These are phyloP conservation scores for Enteromius trimaculatus DNA, from an alignment of 2,797 vertebrate species.

Conservation along the genomic window DNA sequence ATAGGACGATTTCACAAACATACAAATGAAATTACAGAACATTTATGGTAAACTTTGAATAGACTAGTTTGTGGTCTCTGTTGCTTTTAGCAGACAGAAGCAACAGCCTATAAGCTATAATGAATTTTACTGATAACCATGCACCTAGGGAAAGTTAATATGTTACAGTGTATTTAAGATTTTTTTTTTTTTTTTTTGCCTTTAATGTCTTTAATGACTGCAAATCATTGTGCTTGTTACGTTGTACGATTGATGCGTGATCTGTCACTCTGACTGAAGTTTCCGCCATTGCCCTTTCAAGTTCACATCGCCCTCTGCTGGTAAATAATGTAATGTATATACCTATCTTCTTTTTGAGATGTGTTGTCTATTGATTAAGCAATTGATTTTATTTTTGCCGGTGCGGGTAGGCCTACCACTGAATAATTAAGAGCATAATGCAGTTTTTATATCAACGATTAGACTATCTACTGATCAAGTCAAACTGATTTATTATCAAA, in stretches of 20 bases:
- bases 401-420: not conserved
- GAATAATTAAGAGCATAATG: not conserved
- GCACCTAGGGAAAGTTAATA: not conserved
- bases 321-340: not conserved
- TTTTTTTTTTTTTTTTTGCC: too few species aligned
- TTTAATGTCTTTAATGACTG: not conserved
- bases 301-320: conserved; percentile 36
- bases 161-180: too few species aligned
- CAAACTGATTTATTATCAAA: not conserved
- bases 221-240: not conserved
- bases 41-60: not conserved
- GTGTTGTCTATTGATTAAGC: not conserved
- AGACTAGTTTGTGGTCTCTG: not conserved
- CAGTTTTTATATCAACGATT: not conserved
- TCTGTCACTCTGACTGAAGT: not conserved
- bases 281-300: not conserved
- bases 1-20: not conserved
- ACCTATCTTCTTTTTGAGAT: not conserved
- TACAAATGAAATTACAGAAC: not conserved
- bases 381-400: not conserved
- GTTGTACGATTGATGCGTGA: not conserved
- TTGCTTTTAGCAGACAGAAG: not conserved
- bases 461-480: not conserved
- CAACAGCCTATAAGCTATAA: not conserved
- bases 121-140: not conserved